Percentiles rank a stretch among this genome's conserved stretches.
phyloP scores from a whole-genome alignment of 2,113 vertebrate genomes.

The Sialia sialis region DNA sequence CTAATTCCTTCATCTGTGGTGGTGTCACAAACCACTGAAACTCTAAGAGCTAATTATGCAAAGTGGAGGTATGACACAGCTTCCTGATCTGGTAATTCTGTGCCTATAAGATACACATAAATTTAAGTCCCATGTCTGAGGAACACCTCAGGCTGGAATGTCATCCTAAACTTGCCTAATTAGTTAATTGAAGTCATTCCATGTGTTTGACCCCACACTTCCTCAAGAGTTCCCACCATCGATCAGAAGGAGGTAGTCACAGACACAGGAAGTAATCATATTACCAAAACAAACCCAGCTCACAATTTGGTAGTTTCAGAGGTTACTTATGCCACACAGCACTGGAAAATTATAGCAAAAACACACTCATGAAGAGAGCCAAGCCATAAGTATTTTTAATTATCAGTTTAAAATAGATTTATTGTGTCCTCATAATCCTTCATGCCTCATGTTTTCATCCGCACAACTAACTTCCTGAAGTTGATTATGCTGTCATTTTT shows the following conservation, averaged over 20 bases:
- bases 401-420: neutral
- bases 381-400: neutral
- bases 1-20: neutral
- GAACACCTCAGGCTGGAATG: neutral
- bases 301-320: neutral
- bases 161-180: neutral
- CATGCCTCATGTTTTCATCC: neutral
- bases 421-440: neutral
- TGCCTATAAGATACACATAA: neutral
- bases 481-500: neutral
- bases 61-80: slow-evolving; percentile 14
- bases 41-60: slow-evolving; percentile 10
- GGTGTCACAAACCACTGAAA: neutral
- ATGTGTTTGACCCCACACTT: neutral
- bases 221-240: neutral
- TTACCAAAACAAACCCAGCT: neutral
- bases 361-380: neutral
- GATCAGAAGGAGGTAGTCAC: slow-evolving; percentile 4
- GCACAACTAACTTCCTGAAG: neutral
- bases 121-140: neutral
- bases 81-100: slow-evolving; percentile 25
- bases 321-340: neutral
- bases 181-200: neutral
- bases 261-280: slow-evolving; percentile 21
- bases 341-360: neutral